Percentiles rank a stretch among this genome's conserved stretches.
phyloP scores from a whole-genome alignment of 1,140 invertebrate genomes.

The Macrotrachela quadricornifera region DNA sequence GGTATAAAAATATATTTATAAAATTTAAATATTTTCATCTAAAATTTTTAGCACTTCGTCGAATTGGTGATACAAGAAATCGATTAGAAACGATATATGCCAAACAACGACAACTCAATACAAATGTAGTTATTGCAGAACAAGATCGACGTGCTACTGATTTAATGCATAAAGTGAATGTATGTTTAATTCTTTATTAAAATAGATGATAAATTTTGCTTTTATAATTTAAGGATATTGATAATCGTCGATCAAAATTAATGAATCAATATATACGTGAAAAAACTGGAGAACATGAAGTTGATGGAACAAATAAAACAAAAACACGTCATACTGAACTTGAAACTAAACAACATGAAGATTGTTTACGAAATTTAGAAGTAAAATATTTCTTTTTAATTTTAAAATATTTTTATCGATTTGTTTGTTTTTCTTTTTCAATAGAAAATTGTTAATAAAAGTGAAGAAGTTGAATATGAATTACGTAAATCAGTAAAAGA shows the following conservation, averaged over 20 bases:
- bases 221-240: conserved; percentile 10
- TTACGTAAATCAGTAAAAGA: conserved; percentile 18
- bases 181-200: conserved; percentile 1
- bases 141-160: conserved; percentile 21
- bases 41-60: conserved; percentile 9
- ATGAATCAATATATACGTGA: conserved; percentile 14
- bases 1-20: conserved; percentile 18
- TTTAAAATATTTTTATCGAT: not conserved
- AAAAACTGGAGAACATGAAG: conserved; percentile 15
- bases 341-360: conserved; percentile 19
- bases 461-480: conserved; percentile 17
- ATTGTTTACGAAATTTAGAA: conserved; percentile 20
- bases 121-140: conserved; percentile 19
- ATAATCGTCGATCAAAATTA: conserved; percentile 10
- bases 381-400: conserved; percentile 9
- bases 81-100: conserved; percentile 18
- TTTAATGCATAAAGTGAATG: conserved; percentile 22
- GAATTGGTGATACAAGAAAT: conserved; percentile 20
- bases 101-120: conserved; percentile 19
- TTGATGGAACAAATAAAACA: conserved; percentile 13
- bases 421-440: conserved; percentile 6
- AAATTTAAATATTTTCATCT: conserved; percentile 8
- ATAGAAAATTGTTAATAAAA: conserved; percentile 21
- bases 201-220: not conserved
- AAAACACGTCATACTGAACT: conserved; percentile 14